Evolutionary conservation across 2,888 invertebrate species (phyloP), one percentile per base, ranked within the genome.

Genomic region (Mycogona germanica): DNA sequence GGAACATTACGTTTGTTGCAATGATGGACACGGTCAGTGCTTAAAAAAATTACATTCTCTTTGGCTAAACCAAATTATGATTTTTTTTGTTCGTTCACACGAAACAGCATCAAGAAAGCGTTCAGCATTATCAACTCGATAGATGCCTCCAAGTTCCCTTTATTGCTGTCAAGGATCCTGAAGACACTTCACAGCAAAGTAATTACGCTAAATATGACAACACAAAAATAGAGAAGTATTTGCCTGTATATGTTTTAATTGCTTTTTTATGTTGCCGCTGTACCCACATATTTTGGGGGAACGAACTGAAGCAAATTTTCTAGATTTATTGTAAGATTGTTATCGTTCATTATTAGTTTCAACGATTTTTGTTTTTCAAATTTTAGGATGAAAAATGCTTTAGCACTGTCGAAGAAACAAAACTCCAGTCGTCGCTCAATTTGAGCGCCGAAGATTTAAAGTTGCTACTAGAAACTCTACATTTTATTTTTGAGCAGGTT

Each of bases 401-500:
- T 56, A 64, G 63, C 29, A 67, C 67, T 38, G 68, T 67, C 4
- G 69, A 70, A 55, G 67, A 68, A 55, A 64, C 65, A 32, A 68
- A 67, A 45, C 57, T 70, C 28, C 64, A 68, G 59, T 49, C 59
- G 5, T 64, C 68, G 3, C 61, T 69, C 19, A 61, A 59, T 25
- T 55, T 70, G n/a, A 55, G 62, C 35, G 61, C 62, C 23, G 55
- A 62, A 48, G 67, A 69, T 40, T 60, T 70, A 25, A 64, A 66
- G 44, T 60, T 69, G 19, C 59, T 70, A 6, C 54, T 70, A 19
- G 65, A 67, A 54, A 66, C 68, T 3, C 59, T 68, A 26, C 66
- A 68, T 57, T 69, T 68, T 56, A 66, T 70, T 51, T 60, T 69
- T 37, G 67, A 69, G 37, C 68, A 69, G 64, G 68, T 68, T 57